Base-by-base conservation (phyloP, 2,888 invertebrate genomes). In the Aporophyla nigra region DNA sequence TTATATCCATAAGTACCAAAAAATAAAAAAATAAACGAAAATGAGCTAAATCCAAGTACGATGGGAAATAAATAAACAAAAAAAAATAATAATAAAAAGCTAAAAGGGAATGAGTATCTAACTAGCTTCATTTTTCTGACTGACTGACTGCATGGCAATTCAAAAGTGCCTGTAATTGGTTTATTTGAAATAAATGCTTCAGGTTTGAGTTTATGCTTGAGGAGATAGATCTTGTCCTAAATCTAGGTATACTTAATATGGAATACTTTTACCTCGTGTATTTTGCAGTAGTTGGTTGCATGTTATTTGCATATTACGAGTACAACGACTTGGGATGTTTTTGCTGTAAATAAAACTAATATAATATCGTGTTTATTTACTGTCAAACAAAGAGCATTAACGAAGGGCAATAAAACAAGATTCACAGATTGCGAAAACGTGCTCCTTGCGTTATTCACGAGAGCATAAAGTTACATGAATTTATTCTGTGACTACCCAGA, bases 401-500 rank as follows among this genome's bases (percentile, higher is more conserved):
- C 16, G 43, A 27, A n/a, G n/a, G 53, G 12, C 46, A 46, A 53
- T 53, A 53, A 61, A 74, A 53, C 19, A 5, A 70, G 46, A 74
- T 16, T 27, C 10, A 61, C 46, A 53, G 16, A n/a, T 46, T 6
- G 10, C 49, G 6, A 73, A 70, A 63, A 49, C 24, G 21, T 46
- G 53, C 24, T 54, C 62, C n/a, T 16, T 33, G 14, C 19, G n/a
- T 53, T 24, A 40, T 53, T 54, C 54, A 24, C 33, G 1, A 53
- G 24, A 74, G 46, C 53, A 46, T 46, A 33, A 76, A 58, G 24
- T 46, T 12, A 53, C 33, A 61, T 21, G 14, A 74, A 54, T 33
- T 21, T 65, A 76, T 66, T 76, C 40, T 76, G n/a, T 51, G 27
- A 43, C 16, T 24, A 76, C 33, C 6, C 43, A 74, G 27, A 51